Evolutionary conservation across 2,888 invertebrate species (phyloP).

Genomic region (Rhimphoctona megacephalus): DNA sequence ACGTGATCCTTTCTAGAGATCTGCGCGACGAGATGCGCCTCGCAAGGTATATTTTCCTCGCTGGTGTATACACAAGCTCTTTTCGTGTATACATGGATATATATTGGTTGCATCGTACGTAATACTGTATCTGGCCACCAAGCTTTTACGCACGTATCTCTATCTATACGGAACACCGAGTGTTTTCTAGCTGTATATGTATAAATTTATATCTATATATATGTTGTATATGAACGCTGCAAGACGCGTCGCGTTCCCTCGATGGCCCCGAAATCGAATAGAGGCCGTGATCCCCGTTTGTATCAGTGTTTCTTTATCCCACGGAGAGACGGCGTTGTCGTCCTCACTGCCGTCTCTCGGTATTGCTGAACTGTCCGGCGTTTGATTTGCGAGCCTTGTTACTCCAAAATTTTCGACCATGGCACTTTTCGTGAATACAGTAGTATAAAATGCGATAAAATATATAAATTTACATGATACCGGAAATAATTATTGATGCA

Average conservation of each 20-base stretch:
- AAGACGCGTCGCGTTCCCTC: slow-evolving; percentile 39
- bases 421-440: neutral
- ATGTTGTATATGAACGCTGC: neutral
- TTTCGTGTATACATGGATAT: slow-evolving; percentile 5
- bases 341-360: slow-evolving; percentile 22
- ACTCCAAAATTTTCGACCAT: neutral
- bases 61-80: neutral
- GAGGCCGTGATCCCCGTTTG: slow-evolving; percentile 53
- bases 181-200: slow-evolving; percentile 59
- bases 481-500: neutral
- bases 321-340: slow-evolving; percentile 24
- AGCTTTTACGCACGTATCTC: slow-evolving; percentile 8
- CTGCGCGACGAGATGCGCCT: slow-evolving; percentile 68
- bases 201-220: slow-evolving; percentile 35
- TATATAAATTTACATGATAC: neutral
- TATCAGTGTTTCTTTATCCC: slow-evolving; percentile 26
- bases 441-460: neutral
- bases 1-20: slow-evolving; percentile 69
- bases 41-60: slow-evolving; percentile 49
- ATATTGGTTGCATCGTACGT: slow-evolving; percentile 15
- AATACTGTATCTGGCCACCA: slow-evolving; percentile 46
- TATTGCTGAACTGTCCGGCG: slow-evolving; percentile 48
- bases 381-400: slow-evolving; percentile 29
- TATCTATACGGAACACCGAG: slow-evolving; percentile 7
- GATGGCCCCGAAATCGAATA: slow-evolving; percentile 68